Evolutionary conservation across 2,888 invertebrate genomes (phyloP), one percentile per base, ranked within the genome.

Genomic region (Agriopis aurantiaria): DNA sequence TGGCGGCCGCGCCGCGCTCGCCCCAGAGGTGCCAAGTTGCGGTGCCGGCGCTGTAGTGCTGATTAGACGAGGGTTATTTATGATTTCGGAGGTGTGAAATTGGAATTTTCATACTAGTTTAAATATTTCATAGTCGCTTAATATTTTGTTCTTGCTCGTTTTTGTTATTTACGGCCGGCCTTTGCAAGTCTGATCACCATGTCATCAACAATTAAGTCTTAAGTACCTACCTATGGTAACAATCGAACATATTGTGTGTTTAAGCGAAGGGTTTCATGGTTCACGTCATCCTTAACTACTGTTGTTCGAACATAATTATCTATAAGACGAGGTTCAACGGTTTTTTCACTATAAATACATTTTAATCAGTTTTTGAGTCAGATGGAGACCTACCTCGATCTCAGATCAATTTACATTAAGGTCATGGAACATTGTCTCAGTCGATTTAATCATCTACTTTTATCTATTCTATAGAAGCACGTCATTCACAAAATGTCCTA

Each of bases 11-110:
- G 43, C 43, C 17, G 46, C 46, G 46, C 43, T 43, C 43, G 14
- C 14, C 17, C 56, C 57, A 43, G 63, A 12, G 17, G 62, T 12
- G 14, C 17, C 49, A 63, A 41, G n/a, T n/a, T 57, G 64, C 23
- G 48, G 14, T 14, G 40, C 8, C 40, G 8, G 14, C 23, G 14
- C 14, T 62, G 62, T 46, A 63, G 46, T 48, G 23, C 48, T 56
- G 56, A 56, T 64, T 64, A 48, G 56, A 41, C 0, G 33, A 17
- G 56, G 49, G 40, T 64, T 10, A 64, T 56, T 49, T 46, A 53
- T 33, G 23, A 56, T 41, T 41, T 56, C 8, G 14, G 33, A 0
- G 12, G 8, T 9, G 40, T 14, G 53, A 6, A 56, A 41, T 56
- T 41, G 12, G 9, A 11, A 12, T 12, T 40, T 33, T 33, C 33